Evolutionary conservation across 1,140 invertebrate species (phyloP).

Genomic region (Aricia agestis): DNA sequence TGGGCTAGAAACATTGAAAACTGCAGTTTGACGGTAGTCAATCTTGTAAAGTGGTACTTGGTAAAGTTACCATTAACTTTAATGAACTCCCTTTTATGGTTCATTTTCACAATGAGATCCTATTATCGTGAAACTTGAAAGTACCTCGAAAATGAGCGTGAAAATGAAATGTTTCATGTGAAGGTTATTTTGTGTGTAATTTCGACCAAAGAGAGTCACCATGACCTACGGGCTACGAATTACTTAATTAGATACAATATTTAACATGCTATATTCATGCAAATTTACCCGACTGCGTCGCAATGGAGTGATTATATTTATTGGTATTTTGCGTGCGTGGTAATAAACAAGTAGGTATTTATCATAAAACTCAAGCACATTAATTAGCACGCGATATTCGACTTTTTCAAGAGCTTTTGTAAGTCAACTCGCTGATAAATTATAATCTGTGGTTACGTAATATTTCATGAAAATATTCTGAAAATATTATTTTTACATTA

Average conservation of each 20-base stretch:
- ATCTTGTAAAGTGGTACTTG: too few species aligned
- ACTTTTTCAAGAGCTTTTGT: background rate
- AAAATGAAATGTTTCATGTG: background rate
- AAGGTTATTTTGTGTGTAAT: background rate
- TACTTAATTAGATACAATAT: background rate
- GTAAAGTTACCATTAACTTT: too few species aligned
- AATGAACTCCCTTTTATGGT: too few species aligned
- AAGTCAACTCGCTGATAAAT: background rate
- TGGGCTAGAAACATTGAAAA: too few species aligned
- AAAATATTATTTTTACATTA: background rate
- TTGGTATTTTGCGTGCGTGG: conserved; percentile 8
- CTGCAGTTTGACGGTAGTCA: too few species aligned
- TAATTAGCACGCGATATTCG: conserved; percentile 4
- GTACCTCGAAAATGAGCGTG: background rate
- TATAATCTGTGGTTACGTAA: background rate
- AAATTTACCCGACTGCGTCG: background rate
- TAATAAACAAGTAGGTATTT: background rate
- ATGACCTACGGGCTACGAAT: background rate
- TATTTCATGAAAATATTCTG: background rate
- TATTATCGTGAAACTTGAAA: background rate
- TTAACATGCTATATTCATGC: background rate
- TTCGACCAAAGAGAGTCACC: background rate
- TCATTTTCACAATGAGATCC: background rate
- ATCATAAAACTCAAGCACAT: background rate
- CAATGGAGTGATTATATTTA: background rate